phyloP scores from a whole-genome alignment of 2,113 vertebrate species.

The Alectura lathami region DNA sequence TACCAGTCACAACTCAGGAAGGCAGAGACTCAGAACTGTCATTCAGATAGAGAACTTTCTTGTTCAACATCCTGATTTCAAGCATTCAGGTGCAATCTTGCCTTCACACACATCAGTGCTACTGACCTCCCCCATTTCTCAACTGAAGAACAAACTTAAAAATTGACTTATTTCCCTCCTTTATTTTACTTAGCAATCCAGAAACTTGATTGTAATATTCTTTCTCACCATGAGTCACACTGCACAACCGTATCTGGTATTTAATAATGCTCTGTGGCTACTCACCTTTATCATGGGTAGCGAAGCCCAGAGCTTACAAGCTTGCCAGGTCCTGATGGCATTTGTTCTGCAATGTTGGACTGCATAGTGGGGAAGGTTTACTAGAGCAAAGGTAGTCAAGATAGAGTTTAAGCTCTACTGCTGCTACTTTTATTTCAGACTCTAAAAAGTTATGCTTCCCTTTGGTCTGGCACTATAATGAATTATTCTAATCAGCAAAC shows the following conservation, averaged over 20 bases:
- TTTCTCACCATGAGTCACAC: not conserved
- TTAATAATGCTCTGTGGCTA: not conserved
- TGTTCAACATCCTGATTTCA: not conserved
- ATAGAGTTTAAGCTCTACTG: not conserved
- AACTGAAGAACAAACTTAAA: not conserved
- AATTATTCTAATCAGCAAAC: not conserved
- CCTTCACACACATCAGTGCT: not conserved
- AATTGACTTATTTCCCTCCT: not conserved
- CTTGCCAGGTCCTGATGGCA: not conserved
- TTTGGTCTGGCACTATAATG: not conserved
- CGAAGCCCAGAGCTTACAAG: not conserved
- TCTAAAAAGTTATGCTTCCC: not conserved
- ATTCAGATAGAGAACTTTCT: not conserved
- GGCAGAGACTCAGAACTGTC: rapidly evolving
- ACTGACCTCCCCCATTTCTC: not conserved
- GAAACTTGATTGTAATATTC: not conserved
- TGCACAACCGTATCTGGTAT: not conserved
- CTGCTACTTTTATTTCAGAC: not conserved
- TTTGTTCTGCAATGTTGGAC: not conserved
- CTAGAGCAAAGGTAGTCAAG: not conserved
- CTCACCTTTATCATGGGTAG: not conserved
- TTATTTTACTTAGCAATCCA: not conserved
- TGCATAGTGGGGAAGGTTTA: not conserved
- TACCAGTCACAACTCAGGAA: not conserved
- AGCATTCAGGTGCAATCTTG: not conserved